Conservation (phyloP, 2,888 invertebrate genomes). For the Drosophila fulvimacula region DNA sequence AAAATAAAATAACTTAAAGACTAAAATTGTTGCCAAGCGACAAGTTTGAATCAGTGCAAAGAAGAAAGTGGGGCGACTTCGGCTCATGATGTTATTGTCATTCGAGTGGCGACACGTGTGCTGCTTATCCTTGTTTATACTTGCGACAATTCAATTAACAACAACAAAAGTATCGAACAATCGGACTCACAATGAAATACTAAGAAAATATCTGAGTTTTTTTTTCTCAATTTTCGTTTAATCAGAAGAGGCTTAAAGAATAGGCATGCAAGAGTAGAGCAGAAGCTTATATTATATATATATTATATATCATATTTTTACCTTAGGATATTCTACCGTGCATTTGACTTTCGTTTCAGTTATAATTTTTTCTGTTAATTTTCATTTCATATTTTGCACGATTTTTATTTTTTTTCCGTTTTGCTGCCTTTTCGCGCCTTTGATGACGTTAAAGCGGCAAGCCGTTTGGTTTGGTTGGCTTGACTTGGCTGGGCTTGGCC, state of each 20-base stretch:
- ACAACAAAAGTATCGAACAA: background rate
- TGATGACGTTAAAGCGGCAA: slow-evolving; percentile 42
- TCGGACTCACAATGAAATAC: slow-evolving; percentile 1
- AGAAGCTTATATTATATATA: too few species aligned
- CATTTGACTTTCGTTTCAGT: too few species aligned
- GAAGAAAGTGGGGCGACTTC: slow-evolving; percentile 1
- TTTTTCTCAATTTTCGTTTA: too few species aligned
- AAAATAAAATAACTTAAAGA: slow-evolving; percentile 49
- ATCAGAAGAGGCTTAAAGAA: too few species aligned
- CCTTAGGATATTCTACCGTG: too few species aligned
- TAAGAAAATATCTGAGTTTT: too few species aligned
- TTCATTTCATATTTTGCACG: slow-evolving; percentile 12
- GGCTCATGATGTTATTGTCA: background rate
- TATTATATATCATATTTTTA: too few species aligned
- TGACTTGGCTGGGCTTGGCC: slow-evolving; percentile 44
- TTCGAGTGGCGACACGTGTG: slow-evolving; percentile 20
- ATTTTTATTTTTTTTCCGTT: background rate
- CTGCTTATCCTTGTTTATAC: slow-evolving; percentile 14
- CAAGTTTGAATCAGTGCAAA: background rate
- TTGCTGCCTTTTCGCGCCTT: slow-evolving; percentile 17
- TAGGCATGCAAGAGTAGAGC: too few species aligned
- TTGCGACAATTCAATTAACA: slow-evolving; percentile 16
- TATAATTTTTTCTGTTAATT: background rate
- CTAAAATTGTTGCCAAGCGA: slow-evolving; percentile 27
- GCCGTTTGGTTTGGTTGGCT: slow-evolving; percentile 11